phyloP scores from a whole-genome alignment of 2,888 invertebrate species.

The Brachylomia viminalis region DNA sequence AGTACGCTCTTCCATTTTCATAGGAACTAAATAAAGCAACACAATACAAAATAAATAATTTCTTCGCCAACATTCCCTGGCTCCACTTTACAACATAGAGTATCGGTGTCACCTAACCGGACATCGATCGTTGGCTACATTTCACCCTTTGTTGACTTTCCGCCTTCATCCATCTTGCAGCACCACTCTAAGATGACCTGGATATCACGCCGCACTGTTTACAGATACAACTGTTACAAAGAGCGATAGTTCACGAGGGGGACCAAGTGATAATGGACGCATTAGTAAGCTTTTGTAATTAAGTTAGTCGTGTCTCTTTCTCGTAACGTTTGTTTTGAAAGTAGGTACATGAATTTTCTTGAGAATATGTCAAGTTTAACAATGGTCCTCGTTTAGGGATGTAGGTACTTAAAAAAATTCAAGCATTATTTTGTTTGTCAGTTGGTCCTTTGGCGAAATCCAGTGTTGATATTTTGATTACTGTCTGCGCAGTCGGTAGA shows the following conservation, averaged over 20 bases:
- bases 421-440: neutral
- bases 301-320: slow-evolving; percentile 46
- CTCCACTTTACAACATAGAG: slow-evolving; percentile 45
- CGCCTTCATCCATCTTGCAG: slow-evolving; percentile 55
- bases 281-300: slow-evolving; percentile 65
- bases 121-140: slow-evolving; percentile 58
- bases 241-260: slow-evolving; percentile 33
- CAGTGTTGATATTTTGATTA: neutral
- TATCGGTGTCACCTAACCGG: slow-evolving; percentile 51
- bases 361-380: slow-evolving; percentile 9
- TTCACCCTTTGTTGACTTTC: slow-evolving; percentile 70
- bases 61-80: neutral
- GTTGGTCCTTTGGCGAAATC: neutral
- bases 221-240: slow-evolving; percentile 51
- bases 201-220: slow-evolving; percentile 50
- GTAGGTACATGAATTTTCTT: slow-evolving; percentile 41
- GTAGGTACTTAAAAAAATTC: too few species aligned
- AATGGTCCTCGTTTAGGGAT: neutral
- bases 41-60: slow-evolving; percentile 8
- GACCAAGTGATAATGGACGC: slow-evolving; percentile 63
- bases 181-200: slow-evolving; percentile 58
- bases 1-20: neutral
- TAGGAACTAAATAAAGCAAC: neutral
- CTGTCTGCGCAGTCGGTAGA: too few species aligned
- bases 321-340: slow-evolving; percentile 40